Evolutionary conservation across 2,113 vertebrate species (phyloP).

Genomic region (Apteryx mantelli): DNA sequence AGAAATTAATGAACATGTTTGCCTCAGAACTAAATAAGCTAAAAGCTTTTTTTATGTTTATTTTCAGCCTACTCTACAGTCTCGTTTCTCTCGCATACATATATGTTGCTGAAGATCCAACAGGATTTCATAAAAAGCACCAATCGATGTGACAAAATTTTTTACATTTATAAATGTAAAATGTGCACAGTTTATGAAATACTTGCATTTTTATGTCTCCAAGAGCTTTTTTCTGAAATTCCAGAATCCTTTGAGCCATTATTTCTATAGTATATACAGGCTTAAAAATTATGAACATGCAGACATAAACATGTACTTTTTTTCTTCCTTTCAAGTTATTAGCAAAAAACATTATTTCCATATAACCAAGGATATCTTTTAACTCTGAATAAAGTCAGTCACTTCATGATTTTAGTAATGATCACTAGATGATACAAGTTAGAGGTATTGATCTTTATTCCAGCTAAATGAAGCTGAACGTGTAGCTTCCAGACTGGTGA

Average conservation of each 20-base stretch:
- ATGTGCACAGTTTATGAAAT: neutral
- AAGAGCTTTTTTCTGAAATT: neutral
- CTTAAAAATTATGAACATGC: neutral
- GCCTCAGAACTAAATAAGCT: neutral
- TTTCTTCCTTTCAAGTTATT: neutral
- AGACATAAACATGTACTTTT: accelerated
- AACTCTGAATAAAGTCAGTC: neutral
- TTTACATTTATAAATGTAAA: neutral
- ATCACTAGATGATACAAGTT: neutral
- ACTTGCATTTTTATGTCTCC: neutral
- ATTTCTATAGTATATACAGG: neutral
- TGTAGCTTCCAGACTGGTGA: accelerated
- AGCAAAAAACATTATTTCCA: neutral
- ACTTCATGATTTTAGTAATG: neutral
- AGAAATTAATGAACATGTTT: neutral
- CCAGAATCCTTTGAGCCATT: neutral
- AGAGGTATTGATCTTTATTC: neutral
- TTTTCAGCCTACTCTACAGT: neutral
- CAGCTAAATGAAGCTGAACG: neutral
- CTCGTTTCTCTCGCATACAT: neutral
- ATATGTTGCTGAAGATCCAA: neutral
- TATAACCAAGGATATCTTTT: neutral
- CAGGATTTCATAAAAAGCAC: neutral
- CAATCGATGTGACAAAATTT: neutral
- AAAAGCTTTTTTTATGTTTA: neutral